Conservation (phyloP, 2,113 vertebrate species). For the Naja naja region DNA sequence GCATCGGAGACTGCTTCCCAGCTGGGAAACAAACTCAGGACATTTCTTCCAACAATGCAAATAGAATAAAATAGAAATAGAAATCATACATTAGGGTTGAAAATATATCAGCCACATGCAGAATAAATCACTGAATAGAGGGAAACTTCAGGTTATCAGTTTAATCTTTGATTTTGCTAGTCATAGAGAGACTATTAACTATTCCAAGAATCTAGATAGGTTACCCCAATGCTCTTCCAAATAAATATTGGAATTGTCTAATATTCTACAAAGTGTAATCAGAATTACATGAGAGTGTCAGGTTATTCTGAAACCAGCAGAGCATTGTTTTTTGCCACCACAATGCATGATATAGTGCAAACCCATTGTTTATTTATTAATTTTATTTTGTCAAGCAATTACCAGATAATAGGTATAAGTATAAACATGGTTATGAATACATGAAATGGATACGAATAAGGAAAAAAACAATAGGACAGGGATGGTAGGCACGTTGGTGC, state of each 20-base stretch:
- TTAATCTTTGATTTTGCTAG: background rate
- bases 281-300: background rate
- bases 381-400: too few relatives aligned
- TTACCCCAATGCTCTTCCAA: background rate
- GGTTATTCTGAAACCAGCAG: background rate
- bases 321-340: background rate
- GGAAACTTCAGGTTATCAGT: background rate
- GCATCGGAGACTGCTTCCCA: too few relatives aligned
- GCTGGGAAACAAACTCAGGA: too few relatives aligned
- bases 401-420: too few relatives aligned
- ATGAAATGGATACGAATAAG: too few relatives aligned
- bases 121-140: background rate
- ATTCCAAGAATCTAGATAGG: background rate
- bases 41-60: background rate
- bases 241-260: background rate
- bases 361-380: background rate
- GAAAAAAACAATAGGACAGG: too few relatives aligned
- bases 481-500: too few relatives aligned
- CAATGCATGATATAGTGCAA: background rate
- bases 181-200: background rate
- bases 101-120: background rate
- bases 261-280: background rate
- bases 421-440: too few relatives aligned
- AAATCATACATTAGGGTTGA: background rate
- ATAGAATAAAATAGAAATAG: background rate